Percentiles rank a stretch among this genome's conserved stretches.
phyloP scores from a whole-genome alignment of 1,140 invertebrate species.

The Listronotus bonariensis region DNA sequence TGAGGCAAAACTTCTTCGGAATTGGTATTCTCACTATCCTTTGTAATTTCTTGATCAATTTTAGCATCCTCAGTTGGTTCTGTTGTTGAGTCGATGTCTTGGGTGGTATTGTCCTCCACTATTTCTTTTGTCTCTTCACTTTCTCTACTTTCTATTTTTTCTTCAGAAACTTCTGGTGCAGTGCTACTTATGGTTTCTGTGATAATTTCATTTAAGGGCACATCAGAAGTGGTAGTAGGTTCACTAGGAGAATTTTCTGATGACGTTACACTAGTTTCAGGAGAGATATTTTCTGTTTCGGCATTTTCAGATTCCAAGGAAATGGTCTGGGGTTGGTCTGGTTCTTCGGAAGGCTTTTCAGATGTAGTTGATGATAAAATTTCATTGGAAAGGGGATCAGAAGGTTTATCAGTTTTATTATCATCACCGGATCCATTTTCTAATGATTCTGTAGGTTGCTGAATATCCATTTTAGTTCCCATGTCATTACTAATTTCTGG shows the following conservation, averaged over 20 bases:
- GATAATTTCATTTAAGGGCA: neutral
- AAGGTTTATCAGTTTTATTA: too few species aligned
- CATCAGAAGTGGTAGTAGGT: slow-evolving; percentile 2
- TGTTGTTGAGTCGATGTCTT: too few species aligned
- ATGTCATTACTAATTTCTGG: neutral
- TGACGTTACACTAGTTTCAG: slow-evolving; percentile 37
- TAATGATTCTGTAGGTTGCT: neutral
- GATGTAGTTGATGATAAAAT: slow-evolving; percentile 14
- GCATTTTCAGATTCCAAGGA: neutral
- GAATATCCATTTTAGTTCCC: neutral
- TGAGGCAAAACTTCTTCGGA: too few species aligned
- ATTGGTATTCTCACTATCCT: too few species aligned
- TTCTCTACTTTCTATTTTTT: too few species aligned
- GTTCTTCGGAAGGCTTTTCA: slow-evolving; percentile 32
- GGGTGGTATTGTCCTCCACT: too few species aligned
- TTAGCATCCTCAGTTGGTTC: too few species aligned
- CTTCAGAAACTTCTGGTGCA: neutral
- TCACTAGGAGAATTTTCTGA: slow-evolving; percentile 21
- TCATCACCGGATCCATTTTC: neutral
- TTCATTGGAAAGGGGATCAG: neutral
- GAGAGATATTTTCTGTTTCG: slow-evolving; percentile 36
- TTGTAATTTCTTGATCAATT: too few species aligned
- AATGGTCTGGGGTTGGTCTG: slow-evolving; percentile 22
- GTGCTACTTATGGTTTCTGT: neutral
- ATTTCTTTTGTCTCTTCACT: too few species aligned